Conservation (phyloP, 2,888 invertebrate species). For the Noctua janthina region DNA sequence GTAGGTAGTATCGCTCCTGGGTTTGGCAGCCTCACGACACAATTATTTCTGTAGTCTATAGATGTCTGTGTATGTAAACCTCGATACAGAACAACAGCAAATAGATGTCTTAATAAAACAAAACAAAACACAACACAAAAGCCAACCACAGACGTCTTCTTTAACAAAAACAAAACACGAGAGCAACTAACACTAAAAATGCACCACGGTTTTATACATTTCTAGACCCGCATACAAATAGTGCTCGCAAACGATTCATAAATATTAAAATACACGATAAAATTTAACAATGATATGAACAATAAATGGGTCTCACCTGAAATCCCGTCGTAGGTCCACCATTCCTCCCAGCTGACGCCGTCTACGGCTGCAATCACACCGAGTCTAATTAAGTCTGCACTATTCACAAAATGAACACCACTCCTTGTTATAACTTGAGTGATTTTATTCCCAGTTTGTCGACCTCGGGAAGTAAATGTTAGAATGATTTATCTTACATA, state of each 20-base stretch:
- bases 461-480: constrained; percentile 43
- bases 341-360: constrained; percentile 97
- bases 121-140: constrained; percentile 4
- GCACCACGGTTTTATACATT: constrained; percentile 49
- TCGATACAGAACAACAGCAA: too few species aligned
- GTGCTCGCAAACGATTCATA: constrained; percentile 60
- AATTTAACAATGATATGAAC: constrained; percentile 61
- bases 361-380: constrained; percentile 92
- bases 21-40: background rate
- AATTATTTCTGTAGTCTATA: background rate
- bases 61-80: background rate
- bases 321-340: constrained; percentile 99
- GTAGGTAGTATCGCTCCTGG: background rate
- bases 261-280: constrained; percentile 63
- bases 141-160: background rate
- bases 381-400: constrained; percentile 86
- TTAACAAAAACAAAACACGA: constrained; percentile 26
- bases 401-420: constrained; percentile 78
- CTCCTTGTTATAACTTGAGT: constrained; percentile 57
- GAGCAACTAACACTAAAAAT: constrained; percentile 47
- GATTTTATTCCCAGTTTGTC: constrained; percentile 62
- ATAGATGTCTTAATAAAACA: background rate
- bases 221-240: constrained; percentile 63
- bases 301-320: constrained; percentile 93
- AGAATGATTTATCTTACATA: constrained; percentile 48